Conservation (phyloP, 2,113 vertebrate genomes). For the Stomatorhinus ivindoensis region DNA sequence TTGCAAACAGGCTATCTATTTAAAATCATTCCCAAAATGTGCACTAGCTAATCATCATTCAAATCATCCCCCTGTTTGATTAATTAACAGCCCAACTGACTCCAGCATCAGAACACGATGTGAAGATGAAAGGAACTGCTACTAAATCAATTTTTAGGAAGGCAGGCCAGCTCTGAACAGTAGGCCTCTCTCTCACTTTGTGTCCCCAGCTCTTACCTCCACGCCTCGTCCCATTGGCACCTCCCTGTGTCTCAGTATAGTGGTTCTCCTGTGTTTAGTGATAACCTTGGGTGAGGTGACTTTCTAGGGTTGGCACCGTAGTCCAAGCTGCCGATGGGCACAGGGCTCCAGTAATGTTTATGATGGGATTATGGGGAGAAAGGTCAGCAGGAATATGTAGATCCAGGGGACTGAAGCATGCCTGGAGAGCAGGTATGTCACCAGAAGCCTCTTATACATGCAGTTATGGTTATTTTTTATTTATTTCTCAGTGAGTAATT, state of each 20-base stretch:
- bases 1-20: not conserved
- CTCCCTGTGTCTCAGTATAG: not conserved
- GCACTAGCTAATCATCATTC: not conserved
- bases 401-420: not conserved
- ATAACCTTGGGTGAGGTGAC: not conserved
- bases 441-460: not conserved
- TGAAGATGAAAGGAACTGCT: not conserved
- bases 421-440: not conserved
- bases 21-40: not conserved
- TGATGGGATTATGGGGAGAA: not conserved
- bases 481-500: not conserved
- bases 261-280: not conserved
- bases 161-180: not conserved
- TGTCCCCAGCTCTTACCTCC: not conserved
- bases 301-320: not conserved
- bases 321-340: not conserved
- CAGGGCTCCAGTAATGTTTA: not conserved
- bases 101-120: not conserved
- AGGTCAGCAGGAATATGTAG: not conserved
- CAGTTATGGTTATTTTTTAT: not conserved
- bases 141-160: not conserved
- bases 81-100: not conserved
- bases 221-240: not conserved
- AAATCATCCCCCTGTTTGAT: not conserved
- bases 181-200: not conserved